Base-by-base conservation (phyloP, 2,797 vertebrate genomes). In the Poecilia gillii region DNA sequence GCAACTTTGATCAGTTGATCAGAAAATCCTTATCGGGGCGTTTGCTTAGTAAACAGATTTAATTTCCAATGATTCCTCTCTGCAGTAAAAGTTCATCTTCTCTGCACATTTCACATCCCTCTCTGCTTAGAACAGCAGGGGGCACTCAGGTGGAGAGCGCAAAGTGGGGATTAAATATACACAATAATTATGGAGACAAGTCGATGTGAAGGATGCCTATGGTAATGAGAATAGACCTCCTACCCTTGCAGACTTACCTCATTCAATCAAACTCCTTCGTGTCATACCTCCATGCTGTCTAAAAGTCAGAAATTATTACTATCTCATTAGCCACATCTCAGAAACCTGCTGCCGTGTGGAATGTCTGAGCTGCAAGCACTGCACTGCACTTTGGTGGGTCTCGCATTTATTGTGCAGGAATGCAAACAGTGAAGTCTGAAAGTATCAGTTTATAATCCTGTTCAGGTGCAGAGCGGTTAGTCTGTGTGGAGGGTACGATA, bases 161-260 rank as follows among this genome's bases (percentile, higher is more conserved):
- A 79, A 75, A 85, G 72, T 75, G 68, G 72, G 83, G 86, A 92
- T 93, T 91, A 91, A 93, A 88, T 75, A 84, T 78, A 86, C 49
- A 28, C 81, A 84, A 89, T 93, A 80, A 93, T 90, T 86, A 80
- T 76, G 75, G 82, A 87, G 88, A 84, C 73, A 45, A 66, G 81
- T 81, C 84, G 71, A 77, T 84, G 87, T 81, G 89, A 92, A 77
- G 79, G 80, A 88, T 87, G 87, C 81, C 86, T 73, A 57, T 68
- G 75, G 83, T 91, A 92, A 94, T 93, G 88, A 92, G 89, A 86
- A 93, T 84, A 85, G 85, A 93, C 88, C 75, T 88, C 87, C 85
- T 86, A 78, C 82, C 86, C 81, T 84, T 81, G 85, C 77, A 85
- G 89, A 89, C 86, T 91, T 89, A 85, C n/a, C 84, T 86, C 85